phyloP scores from a whole-genome alignment of 2,113 vertebrate species.

The Lanius collurio region DNA sequence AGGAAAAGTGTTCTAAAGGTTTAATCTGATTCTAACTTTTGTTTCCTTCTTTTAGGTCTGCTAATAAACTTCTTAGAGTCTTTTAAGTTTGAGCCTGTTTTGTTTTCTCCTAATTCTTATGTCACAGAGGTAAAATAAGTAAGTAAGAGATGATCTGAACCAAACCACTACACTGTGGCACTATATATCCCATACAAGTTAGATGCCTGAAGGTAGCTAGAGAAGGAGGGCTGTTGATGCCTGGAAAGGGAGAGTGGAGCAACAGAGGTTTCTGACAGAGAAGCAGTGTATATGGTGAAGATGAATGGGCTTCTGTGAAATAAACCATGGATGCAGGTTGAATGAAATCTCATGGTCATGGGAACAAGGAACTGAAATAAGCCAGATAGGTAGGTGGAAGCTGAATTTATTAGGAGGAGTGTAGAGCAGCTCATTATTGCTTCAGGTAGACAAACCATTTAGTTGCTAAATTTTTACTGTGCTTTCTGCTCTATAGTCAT shows the following conservation, averaged over 20 bases:
- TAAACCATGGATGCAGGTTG: background rate
- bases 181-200: background rate
- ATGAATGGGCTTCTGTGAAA: background rate
- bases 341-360: background rate
- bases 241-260: background rate
- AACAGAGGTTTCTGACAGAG: background rate
- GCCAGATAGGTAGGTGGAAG: background rate
- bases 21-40: too few relatives aligned
- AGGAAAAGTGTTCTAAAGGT: too few relatives aligned
- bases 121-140: too few relatives aligned
- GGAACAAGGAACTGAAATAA: background rate
- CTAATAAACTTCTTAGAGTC: too few relatives aligned
- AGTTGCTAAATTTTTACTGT: background rate
- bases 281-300: background rate
- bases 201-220: background rate
- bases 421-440: background rate
- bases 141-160: too few relatives aligned
- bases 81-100: too few relatives aligned
- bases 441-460: background rate
- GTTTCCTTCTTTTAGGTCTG: too few relatives aligned
- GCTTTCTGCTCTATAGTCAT: background rate
- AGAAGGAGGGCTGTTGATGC: background rate
- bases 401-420: background rate
- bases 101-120: too few relatives aligned
- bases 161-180: too few relatives aligned